These are phyloP conservation scores for Hippocampus zosterae DNA, from an alignment of 2,113 vertebrate species.

Conservation along the genomic window DNA sequence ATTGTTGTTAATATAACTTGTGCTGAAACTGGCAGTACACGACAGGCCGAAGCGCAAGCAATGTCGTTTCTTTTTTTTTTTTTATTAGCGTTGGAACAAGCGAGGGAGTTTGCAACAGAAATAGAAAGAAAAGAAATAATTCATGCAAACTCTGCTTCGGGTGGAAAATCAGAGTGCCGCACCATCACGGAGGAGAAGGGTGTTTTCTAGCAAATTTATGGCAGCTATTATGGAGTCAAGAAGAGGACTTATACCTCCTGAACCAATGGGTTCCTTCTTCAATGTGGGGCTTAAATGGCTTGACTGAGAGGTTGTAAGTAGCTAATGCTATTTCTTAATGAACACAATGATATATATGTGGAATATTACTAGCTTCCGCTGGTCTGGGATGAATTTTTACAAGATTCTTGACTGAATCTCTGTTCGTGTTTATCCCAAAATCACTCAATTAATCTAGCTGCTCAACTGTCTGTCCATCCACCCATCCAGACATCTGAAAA, in stretches of 20 bases:
- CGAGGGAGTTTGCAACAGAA: background rate
- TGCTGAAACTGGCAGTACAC: background rate
- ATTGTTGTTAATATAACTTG: background rate
- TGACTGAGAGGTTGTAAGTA: constrained; percentile 48
- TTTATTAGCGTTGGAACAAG: background rate
- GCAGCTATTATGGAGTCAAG: constrained; percentile 50
- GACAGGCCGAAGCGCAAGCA: background rate
- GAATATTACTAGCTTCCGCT: background rate
- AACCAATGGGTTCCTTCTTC: constrained; percentile 9
- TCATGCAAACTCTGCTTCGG: constrained; percentile 6
- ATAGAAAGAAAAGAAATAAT: constrained; percentile 7
- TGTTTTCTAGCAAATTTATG: constrained; percentile 58
- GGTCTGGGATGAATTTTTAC: background rate
- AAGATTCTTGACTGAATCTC: no score
- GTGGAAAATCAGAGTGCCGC: background rate
- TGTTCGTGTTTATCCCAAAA: no score
- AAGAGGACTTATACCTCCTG: constrained; percentile 29
- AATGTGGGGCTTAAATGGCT: constrained; percentile 44
- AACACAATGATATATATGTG: constrained; percentile 1
- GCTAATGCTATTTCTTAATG: constrained; percentile 19
- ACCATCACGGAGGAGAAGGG: constrained; percentile 25
- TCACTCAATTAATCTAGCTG: no score
- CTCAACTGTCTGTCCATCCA: no score
- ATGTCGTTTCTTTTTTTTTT: background rate
- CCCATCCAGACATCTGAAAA: no score